Percentiles rank a stretch among this genome's conserved stretches.
Evolutionary conservation across 1,140 invertebrate species (phyloP).

Genomic region (Fopius arisanus): DNA sequence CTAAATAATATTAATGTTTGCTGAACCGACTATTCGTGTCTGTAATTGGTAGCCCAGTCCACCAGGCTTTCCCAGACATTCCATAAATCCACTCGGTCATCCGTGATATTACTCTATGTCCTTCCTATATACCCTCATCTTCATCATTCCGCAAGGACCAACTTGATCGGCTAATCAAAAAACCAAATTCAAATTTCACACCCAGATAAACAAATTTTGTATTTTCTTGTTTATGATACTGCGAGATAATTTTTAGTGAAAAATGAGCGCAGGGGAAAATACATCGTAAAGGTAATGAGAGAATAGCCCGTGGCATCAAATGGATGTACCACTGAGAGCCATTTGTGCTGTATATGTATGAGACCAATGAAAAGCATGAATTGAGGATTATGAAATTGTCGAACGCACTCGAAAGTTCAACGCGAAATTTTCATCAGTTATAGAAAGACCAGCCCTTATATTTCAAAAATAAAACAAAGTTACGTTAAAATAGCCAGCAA

Average conservation of each 20-base stretch:
- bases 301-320: background rate
- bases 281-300: background rate
- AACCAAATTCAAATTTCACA: background rate
- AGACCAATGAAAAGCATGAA: background rate
- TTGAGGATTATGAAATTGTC: background rate
- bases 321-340: background rate
- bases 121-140: background rate
- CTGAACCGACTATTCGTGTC: background rate
- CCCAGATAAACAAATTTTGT: background rate
- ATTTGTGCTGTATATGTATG: background rate
- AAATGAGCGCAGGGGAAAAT: background rate
- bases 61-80: background rate
- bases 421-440: too few species aligned
- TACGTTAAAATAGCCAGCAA: too few species aligned
- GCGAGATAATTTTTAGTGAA: background rate
- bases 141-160: background rate
- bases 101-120: background rate
- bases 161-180: background rate
- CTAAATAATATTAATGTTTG: slow-evolving; percentile 16
- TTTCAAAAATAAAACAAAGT: too few species aligned
- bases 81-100: slow-evolving; percentile 8
- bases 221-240: background rate
- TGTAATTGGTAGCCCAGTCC: slow-evolving; percentile 9
- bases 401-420: background rate
- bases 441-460: too few species aligned